phyloP scores from a whole-genome alignment of 2,888 invertebrate species.

The Tribolium freemani region DNA sequence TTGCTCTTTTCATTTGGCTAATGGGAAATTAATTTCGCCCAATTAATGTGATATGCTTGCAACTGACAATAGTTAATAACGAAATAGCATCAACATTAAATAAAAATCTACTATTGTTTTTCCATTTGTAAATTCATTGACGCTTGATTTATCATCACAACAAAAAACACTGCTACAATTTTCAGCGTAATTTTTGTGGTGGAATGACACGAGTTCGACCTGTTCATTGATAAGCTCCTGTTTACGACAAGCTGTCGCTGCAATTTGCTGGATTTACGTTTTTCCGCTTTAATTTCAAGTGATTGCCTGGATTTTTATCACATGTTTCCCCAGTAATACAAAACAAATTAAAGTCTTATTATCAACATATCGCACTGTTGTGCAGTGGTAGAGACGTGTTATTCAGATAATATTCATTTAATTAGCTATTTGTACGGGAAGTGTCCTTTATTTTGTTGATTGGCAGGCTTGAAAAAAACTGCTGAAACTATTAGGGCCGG shows the following conservation, averaged over 20 bases:
- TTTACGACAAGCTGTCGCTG: neutral
- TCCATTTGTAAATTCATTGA: neutral
- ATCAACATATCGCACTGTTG: too few species aligned
- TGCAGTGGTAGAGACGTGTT: too few species aligned
- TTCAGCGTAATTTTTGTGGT: neutral
- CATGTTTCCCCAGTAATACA: too few species aligned
- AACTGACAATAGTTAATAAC: too few species aligned
- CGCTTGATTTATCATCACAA: too few species aligned
- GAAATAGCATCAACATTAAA: neutral
- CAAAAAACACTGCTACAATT: neutral
- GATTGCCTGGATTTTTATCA: neutral
- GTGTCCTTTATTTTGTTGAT: too few species aligned
- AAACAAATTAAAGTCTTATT: too few species aligned
- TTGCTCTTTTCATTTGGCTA: neutral
- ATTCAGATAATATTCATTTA: too few species aligned
- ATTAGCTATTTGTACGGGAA: too few species aligned
- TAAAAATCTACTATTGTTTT: neutral
- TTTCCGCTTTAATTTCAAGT: neutral
- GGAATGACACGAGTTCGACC: neutral
- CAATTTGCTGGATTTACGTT: neutral
- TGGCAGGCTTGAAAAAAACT: too few species aligned
- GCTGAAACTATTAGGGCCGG: too few species aligned
- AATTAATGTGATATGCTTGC: neutral
- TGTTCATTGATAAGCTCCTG: neutral
- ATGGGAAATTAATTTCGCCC: neutral